Base-by-base conservation (phyloP, 2,113 vertebrate genomes). In the Oncorhynchus nerka region DNA sequence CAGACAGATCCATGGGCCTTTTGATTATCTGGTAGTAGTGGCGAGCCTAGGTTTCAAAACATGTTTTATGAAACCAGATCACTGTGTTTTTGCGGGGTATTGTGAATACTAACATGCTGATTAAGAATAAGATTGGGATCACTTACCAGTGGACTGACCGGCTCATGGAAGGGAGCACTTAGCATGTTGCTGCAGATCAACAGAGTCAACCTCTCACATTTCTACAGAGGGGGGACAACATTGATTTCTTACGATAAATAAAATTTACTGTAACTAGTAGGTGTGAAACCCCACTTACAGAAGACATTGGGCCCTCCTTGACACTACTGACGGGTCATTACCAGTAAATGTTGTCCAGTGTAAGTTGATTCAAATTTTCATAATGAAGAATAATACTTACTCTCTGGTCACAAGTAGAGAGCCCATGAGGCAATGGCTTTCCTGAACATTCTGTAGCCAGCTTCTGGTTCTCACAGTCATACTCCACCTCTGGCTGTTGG, bases 21-120 rank as follows among this genome's bases (percentile, higher is more conserved):
- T 98, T 99, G 89, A 99, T 99, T 88, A 99, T 99, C 93, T 99
- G 97, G 88, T 99, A 99, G 89, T 99, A 99, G 93, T 99, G 98
- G 12, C 94, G 96, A 66, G 97, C 97, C 97, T 98, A 83, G 28
- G 59, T 22, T 24, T 62, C 19, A 62, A 22, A 62, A 62, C 19
- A 62, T 0, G 3, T 62, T 22, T 8, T 68, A 65, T 70, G 74
- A 74, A 82, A 81, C 16, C 49, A 34, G 20, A 68, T 68, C 30
- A n/a, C 15, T 34, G 67, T 16, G 28, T 67, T 30, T 67, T 30
- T n/a, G 26, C 2, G 12, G 26, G 32, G 7, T 19, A 67, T 12
- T 30, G 30, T 6, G 64, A 24, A 30, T 30, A 67, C 51, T 19
- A 55, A 55, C 51, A 55, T 15, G 49, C 3, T 51, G 49, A 16